A percentile compares a stretch with the other conserved stretches of the same genome.
Evolutionary conservation across 2,888 invertebrate species (phyloP).

Genomic region (Micoletzkya japonica): DNA sequence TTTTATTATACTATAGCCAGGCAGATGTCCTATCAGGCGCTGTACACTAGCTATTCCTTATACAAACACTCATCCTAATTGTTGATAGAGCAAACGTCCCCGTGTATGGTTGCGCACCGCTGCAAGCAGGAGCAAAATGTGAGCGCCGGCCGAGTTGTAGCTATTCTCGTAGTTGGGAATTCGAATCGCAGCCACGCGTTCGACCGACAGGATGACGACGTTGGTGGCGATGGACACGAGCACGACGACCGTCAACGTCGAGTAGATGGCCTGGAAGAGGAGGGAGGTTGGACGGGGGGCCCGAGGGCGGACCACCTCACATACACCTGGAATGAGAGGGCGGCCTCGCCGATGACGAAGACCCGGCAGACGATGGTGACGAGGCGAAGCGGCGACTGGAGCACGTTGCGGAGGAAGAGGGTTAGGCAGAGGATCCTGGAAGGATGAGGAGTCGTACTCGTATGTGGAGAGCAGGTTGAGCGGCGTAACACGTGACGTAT

Average conservation of each 20-base stretch:
- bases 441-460: no score
- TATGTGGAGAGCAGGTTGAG: neutral
- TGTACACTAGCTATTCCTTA: no score
- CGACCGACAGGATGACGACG: neutral
- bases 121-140: no score
- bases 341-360: neutral
- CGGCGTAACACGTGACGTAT: no score
- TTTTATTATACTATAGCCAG: no score
- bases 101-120: no score
- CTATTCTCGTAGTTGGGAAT: neutral
- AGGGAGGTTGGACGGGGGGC: constrained; percentile 1
- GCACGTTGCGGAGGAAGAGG: neutral
- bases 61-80: no score
- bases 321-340: neutral
- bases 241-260: neutral
- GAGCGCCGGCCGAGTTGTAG: no score
- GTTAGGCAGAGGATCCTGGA: neutral
- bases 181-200: neutral
- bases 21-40: no score
- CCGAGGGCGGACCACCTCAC: no score
- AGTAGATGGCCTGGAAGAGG: neutral
- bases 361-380: neutral
- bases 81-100: no score
- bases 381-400: neutral
- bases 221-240: neutral